Evolutionary conservation across 2,888 invertebrate genomes (phyloP).

Genomic region (Callinectes sapidus): DNA sequence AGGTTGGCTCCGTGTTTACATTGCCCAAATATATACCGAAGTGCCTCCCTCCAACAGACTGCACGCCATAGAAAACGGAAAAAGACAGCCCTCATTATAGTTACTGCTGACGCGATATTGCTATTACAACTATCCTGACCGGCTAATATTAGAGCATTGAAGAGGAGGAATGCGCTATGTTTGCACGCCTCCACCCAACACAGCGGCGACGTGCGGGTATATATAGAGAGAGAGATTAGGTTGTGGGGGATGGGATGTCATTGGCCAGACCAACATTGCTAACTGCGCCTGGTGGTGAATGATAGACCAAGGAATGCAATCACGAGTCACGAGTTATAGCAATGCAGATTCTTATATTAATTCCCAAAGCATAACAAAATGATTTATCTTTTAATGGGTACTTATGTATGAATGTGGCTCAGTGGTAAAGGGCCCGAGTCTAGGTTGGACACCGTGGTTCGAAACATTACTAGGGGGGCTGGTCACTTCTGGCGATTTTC

Average conservation of each 20-base stretch:
- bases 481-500: too few species aligned
- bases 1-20: constrained; percentile 8
- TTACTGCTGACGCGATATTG: constrained; percentile 4
- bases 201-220: background rate
- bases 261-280: background rate
- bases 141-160: background rate
- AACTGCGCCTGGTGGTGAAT: background rate
- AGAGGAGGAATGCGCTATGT: constrained; percentile 15
- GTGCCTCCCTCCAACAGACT: background rate
- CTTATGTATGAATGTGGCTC: too few species aligned
- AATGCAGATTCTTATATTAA: too few species aligned
- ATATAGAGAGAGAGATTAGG: background rate
- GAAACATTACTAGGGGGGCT: too few species aligned
- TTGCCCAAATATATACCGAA: constrained; percentile 28
- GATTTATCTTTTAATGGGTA: too few species aligned
- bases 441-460: too few species aligned
- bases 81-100: constrained; percentile 15
- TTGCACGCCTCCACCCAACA: constrained; percentile 9
- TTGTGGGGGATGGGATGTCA: background rate
- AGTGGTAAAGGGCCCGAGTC: too few species aligned
- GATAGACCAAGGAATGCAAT: background rate
- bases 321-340: background rate
- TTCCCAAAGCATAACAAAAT: too few species aligned
- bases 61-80: constrained; percentile 9
- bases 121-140: background rate